These are phyloP conservation scores for Ploceus nigricollis DNA, from an alignment of 2,113 vertebrate genomes.

Conservation along the genomic window DNA sequence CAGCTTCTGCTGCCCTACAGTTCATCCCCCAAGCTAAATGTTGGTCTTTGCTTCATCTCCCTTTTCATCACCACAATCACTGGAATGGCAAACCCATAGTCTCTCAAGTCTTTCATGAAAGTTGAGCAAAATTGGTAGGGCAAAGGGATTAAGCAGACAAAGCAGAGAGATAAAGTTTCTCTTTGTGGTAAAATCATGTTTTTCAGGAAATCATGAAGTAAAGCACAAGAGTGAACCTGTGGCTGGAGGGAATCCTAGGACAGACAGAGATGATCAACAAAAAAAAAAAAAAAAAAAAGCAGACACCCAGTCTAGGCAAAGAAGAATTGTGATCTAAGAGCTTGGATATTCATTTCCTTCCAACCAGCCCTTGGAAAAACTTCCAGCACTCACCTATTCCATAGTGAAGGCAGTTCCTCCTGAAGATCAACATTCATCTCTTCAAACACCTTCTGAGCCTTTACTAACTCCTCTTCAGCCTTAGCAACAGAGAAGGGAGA, in stretches of 20 bases:
- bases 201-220: not conserved
- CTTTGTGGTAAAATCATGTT: not conserved
- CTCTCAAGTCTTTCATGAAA: not conserved
- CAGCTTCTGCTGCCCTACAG: not conserved
- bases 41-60: not conserved
- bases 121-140: not conserved
- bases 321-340: not conserved
- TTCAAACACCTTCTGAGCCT: conserved; percentile 98
- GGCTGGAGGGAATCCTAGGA: not conserved
- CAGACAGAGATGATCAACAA: not conserved
- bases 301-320: not conserved
- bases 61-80: not conserved
- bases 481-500: conserved; percentile 59
- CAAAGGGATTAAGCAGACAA: not conserved
- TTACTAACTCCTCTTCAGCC: conserved; percentile 96
- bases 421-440: conserved; percentile 97
- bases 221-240: not conserved
- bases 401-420: conserved; percentile 95
- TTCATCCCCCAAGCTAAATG: not conserved
- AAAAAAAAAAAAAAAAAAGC: not conserved
- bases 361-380: not conserved
- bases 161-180: not conserved
- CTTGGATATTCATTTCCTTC: not conserved
- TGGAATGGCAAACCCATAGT: not conserved
- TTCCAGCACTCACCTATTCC: conserved; percentile 87